phyloP scores from a whole-genome alignment of 2,888 invertebrate species.

The Euplagia quadripunctaria region DNA sequence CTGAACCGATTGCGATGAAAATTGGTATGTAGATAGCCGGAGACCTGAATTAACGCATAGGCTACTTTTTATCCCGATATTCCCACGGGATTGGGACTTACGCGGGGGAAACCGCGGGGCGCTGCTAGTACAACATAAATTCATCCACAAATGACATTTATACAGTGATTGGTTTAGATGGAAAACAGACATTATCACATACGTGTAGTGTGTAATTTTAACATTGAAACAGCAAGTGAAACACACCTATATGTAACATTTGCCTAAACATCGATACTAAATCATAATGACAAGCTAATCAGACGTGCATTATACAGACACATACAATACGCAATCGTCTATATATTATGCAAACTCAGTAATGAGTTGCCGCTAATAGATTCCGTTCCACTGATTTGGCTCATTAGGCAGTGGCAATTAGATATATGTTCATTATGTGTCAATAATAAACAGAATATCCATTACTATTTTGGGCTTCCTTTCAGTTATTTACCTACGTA shows the following conservation, averaged over 20 bases:
- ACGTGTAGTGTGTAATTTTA: background rate
- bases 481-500: background rate
- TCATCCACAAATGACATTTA: too few species aligned
- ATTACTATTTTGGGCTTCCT: background rate
- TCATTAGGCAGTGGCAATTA: slow-evolving; percentile 58
- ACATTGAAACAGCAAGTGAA: background rate
- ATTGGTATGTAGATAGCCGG: too few species aligned
- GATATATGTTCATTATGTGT: slow-evolving; percentile 28
- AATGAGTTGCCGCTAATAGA: slow-evolving; percentile 62
- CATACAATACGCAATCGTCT: slow-evolving; percentile 44
- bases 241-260: background rate
- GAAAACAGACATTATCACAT: background rate
- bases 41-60: too few species aligned
- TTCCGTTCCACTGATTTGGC: slow-evolving; percentile 60
- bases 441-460: background rate
- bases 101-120: too few species aligned
- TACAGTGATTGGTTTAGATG: too few species aligned
- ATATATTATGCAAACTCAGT: slow-evolving; percentile 55
- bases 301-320: slow-evolving; percentile 36
- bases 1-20: too few species aligned
- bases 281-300: slow-evolving; percentile 46
- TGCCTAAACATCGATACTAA: slow-evolving; percentile 31
- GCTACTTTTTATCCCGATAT: too few species aligned
- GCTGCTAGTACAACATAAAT: too few species aligned
- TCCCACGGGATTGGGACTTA: too few species aligned